Percentiles rank a stretch among this genome's conserved stretches.
phyloP scores from a whole-genome alignment of 1,140 invertebrate species.

The Caenorhabditis briggsae region DNA sequence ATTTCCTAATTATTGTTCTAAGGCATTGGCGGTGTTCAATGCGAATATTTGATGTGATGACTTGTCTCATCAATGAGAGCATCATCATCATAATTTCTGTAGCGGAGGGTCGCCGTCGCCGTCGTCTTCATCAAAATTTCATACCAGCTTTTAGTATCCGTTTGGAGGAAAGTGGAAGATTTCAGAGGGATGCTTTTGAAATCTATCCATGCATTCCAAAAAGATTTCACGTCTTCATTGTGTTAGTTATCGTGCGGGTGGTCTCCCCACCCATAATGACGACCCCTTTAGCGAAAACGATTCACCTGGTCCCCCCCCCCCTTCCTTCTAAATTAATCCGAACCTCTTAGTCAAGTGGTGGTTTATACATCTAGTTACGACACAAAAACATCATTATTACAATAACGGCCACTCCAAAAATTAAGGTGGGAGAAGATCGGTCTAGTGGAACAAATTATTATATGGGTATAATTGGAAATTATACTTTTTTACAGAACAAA shows the following conservation, averaged over 20 bases:
- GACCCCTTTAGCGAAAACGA: neutral
- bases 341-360: conserved; percentile 32
- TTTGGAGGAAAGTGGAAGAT: conserved; percentile 1
- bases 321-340: conserved; percentile 13
- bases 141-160: conserved; percentile 41
- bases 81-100: neutral
- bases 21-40: conserved; percentile 43
- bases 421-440: conserved; percentile 45
- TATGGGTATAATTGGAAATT: neutral
- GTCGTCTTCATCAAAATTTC: conserved; percentile 25
- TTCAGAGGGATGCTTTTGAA: conserved; percentile 24
- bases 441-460: conserved; percentile 28
- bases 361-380: conserved; percentile 54
- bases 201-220: conserved; percentile 36
- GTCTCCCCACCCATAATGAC: conserved; percentile 26
- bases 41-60: conserved; percentile 52
- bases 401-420: conserved; percentile 47
- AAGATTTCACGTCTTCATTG: conserved; percentile 35
- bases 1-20: conserved; percentile 54
- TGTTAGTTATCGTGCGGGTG: conserved; percentile 35
- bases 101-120: too few relatives aligned
- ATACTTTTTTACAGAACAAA: conserved; percentile 87
- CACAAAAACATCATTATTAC: conserved; percentile 53
- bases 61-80: conserved; percentile 28
- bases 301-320: neutral